Evolutionary conservation across 2,888 invertebrate genomes (phyloP), one percentile per base, ranked within the genome.

Genomic region (Rhopalosiphum nymphaeae): DNA sequence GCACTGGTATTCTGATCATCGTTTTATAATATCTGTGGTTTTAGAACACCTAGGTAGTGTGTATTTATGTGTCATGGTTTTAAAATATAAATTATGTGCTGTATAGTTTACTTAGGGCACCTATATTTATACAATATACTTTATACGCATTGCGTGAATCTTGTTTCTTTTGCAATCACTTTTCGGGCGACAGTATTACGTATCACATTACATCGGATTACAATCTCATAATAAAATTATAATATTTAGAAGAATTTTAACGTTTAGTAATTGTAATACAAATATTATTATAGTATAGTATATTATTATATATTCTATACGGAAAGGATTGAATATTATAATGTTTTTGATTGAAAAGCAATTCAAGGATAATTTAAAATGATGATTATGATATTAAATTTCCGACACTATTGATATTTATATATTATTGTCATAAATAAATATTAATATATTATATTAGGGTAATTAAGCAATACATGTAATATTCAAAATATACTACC

Each of bases 141-240:
- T 5, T 67, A n/a, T 61, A 25, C 26, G 26, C 46, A 46, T 46
- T 67, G 25, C 25, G 49, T n/a, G 46, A 90, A 36, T 90, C 67
- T n/a, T 25, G 67, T 90, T 89, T 90, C 1, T 67, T 90, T 90
- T 46, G 46, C 25, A n/a, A 67, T n/a, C 67, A 49, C 46, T 67
- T 67, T 90, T 90, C 46, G 61, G 89, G 25, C 21, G 88, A 88
- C 56, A 49, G 21, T 5, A 49, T 89, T n/a, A 25, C 67, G 46
- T 25, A 67, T 67, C 36, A 36, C 25, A n/a, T 90, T 67, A 49
- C 49, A 67, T 3, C 44, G 44, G n/a, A 49, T 26, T 36, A 67
- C 46, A 21, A 5, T 29, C 11, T 86, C 29, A 49, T 46, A 29
- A 46, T 61, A 78, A 16, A 13, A 56, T 57, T 25, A 26, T 26